phyloP scores from a whole-genome alignment of 2,797 vertebrate species.

The Scolopax rusticola region DNA sequence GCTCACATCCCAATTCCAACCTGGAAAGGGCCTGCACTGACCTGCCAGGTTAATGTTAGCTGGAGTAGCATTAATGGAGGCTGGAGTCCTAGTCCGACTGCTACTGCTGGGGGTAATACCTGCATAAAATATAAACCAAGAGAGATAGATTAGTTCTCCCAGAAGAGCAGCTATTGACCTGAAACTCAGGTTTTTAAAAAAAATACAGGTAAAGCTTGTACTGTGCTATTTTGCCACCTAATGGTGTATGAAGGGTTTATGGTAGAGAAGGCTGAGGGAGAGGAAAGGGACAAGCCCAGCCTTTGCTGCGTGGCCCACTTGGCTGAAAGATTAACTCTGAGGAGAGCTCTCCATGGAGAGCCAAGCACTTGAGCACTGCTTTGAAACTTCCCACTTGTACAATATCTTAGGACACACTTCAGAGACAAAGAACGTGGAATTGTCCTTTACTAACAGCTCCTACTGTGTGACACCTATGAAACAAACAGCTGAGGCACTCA shows the following conservation, averaged over 20 bases:
- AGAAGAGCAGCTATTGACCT: neutral
- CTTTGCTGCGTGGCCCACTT: neutral
- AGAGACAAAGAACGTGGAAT: neutral
- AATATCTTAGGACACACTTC: neutral
- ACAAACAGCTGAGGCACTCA: neutral
- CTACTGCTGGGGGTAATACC: constrained; percentile 95
- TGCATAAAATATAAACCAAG: constrained; percentile 33
- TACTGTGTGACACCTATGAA: neutral
- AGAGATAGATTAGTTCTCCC: neutral
- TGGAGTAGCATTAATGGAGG: constrained; percentile 95
- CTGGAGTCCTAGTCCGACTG: constrained; percentile 95
- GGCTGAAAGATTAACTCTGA: neutral
- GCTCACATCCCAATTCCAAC: rapidly evolving
- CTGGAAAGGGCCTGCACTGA: constrained; percentile 48
- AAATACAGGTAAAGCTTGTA: neutral
- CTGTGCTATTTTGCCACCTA: neutral
- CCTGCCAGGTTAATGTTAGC: constrained; percentile 99
- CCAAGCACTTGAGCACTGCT: neutral
- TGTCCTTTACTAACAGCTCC: neutral
- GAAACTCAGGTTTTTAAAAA: neutral
- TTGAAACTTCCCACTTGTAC: neutral
- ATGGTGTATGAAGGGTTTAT: neutral
- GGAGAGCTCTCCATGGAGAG: neutral
- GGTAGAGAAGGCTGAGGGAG: neutral
- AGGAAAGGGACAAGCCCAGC: neutral